These are phyloP conservation scores for Phortica magna DNA, from an alignment of 2,888 invertebrate genomes.

Conservation along the genomic window DNA sequence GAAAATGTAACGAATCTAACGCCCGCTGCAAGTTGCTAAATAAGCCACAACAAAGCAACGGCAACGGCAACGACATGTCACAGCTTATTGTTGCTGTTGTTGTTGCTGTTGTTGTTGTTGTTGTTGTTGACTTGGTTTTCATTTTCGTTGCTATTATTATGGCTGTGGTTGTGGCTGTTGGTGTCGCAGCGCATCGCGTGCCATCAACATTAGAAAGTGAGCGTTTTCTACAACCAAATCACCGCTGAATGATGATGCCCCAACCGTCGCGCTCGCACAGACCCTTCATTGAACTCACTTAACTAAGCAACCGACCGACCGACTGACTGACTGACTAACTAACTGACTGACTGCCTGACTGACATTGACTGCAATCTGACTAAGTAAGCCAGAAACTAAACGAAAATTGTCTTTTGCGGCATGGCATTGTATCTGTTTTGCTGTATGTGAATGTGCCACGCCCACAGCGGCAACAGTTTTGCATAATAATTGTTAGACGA, in stretches of 20 bases:
- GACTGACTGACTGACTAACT: neutral
- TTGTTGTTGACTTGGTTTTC: neutral
- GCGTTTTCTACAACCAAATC: neutral
- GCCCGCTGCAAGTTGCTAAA: neutral
- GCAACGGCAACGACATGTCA: conserved; percentile 3
- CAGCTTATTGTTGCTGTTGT: neutral
- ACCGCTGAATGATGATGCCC: neutral
- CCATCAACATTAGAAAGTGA: conserved; percentile 28
- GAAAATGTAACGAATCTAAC: conserved; percentile 16
- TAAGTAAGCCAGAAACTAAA: neutral
- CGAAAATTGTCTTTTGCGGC: neutral
- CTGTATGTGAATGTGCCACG: neutral
- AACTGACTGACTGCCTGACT: neutral
- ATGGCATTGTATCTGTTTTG: neutral
- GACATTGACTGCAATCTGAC: conserved; percentile 2
- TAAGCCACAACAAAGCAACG: neutral
- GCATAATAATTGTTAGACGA: neutral
- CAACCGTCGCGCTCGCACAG: too few species aligned
- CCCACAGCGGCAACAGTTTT: conserved; percentile 3
- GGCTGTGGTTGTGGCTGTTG: neutral
- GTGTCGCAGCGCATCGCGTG: neutral
- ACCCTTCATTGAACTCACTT: too few species aligned
- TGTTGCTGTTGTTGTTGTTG: neutral
- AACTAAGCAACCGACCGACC: too few species aligned
- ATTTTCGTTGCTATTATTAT: neutral